Percentiles rank a stretch among this genome's conserved stretches.
Conservation (phyloP, 2,113 vertebrate species). For the Pluvialis apricaria region DNA sequence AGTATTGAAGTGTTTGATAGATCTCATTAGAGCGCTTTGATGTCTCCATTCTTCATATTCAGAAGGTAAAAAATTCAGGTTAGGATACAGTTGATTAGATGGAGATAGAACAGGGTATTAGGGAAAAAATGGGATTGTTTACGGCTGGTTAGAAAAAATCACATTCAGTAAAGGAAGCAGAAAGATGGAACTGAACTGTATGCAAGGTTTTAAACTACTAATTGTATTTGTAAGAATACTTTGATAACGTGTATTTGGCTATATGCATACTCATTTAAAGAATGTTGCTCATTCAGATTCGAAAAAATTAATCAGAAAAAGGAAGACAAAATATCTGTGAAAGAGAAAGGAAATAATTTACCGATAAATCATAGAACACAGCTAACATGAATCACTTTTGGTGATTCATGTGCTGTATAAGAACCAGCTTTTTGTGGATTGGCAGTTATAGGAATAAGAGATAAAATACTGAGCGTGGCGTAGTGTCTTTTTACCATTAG, state of each 20-base stretch:
- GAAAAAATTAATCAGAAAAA: slow-evolving; percentile 65
- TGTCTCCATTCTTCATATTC: slow-evolving; percentile 21
- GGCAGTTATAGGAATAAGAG: slow-evolving; percentile 67
- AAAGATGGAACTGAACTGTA: neutral
- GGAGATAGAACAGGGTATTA: neutral
- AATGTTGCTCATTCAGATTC: slow-evolving; percentile 61
- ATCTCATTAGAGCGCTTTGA: slow-evolving; percentile 40
- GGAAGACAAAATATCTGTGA: slow-evolving; percentile 47
- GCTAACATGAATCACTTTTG: slow-evolving; percentile 65
- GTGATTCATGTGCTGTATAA: slow-evolving; percentile 65
- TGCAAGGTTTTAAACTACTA: slow-evolving; percentile 50
- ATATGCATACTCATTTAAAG: slow-evolving; percentile 47
- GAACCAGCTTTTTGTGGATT: slow-evolving; percentile 62
- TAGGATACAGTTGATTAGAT: neutral
- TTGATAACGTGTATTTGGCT: neutral
- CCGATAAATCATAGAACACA: slow-evolving; percentile 59
- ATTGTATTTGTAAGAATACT: slow-evolving; percentile 47
- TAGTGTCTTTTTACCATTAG: slow-evolving; percentile 57
- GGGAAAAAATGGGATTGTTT: neutral
- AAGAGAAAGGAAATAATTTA: slow-evolving; percentile 70
- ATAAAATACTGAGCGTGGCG: slow-evolving; percentile 64
- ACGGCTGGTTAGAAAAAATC: slow-evolving; percentile 7
- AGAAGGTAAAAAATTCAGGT: neutral
- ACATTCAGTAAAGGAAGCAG: neutral
- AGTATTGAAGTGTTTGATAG: neutral